Evolutionary conservation across 2,113 vertebrate species (phyloP).

Genomic region (Puffinus mauretanicus): DNA sequence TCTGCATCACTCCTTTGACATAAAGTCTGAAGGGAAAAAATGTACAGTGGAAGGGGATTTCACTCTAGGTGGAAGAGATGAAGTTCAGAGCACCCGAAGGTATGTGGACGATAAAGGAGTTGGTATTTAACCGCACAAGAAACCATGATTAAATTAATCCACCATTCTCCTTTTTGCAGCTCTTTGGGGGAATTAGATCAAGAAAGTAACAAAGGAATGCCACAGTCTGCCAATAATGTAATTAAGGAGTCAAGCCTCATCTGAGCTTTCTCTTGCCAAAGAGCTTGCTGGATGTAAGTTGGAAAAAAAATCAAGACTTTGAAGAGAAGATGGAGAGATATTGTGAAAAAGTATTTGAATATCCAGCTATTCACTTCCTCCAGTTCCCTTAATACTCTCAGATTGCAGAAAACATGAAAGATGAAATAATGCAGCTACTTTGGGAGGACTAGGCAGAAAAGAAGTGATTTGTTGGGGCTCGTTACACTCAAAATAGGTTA

Average conservation of each 20-base stretch:
- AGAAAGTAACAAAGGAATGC: slow-evolving; percentile 56
- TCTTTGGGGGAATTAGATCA: slow-evolving; percentile 46
- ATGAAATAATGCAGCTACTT: neutral
- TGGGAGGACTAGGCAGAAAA: neutral
- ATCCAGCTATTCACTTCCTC: neutral
- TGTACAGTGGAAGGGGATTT: neutral
- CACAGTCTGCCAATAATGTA: slow-evolving; percentile 32
- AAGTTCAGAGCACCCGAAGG: neutral
- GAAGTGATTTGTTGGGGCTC: neutral
- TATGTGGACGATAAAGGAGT: neutral
- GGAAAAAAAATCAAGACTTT: neutral
- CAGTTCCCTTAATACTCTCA: neutral
- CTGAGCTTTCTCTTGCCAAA: slow-evolving; percentile 41
- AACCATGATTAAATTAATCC: slow-evolving; percentile 52
- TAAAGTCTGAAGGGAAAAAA: neutral
- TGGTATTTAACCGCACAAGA: slow-evolving; percentile 37
- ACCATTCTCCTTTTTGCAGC: slow-evolving; percentile 38
- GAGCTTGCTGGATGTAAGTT: neutral
- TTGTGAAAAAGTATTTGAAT: neutral
- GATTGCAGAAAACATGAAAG: neutral
- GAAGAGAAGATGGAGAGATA: slow-evolving; percentile 1
- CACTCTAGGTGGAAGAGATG: neutral
- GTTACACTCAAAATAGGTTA: neutral
- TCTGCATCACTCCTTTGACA: neutral
- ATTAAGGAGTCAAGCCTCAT: slow-evolving; percentile 49